phyloP scores from a whole-genome alignment of 1,140 invertebrate genomes.

The Capitella teleta region DNA sequence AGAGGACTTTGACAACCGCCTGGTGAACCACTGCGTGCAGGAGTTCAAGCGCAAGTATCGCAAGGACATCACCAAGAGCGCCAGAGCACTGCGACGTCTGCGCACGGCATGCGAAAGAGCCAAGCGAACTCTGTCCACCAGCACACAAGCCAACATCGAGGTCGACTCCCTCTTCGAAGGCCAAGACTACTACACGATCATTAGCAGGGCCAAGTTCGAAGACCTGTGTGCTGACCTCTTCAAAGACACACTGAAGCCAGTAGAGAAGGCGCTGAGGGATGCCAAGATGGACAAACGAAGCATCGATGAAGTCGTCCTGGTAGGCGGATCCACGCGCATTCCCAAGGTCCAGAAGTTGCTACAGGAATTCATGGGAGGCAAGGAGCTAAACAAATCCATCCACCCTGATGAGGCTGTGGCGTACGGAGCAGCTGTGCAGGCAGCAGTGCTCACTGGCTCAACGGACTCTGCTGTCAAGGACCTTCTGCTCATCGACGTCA shows the following conservation, averaged over 20 bases:
- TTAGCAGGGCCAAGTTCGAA: constrained; percentile 64
- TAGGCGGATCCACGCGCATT: constrained; percentile 96
- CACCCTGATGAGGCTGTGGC: constrained; percentile 79
- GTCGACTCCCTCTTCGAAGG: constrained; percentile 89
- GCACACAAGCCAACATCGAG: constrained; percentile 64
- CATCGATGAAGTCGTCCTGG: constrained; percentile 91
- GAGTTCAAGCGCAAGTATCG: constrained; percentile 97
- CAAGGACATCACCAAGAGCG: constrained; percentile 81
- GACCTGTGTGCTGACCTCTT: constrained; percentile 79
- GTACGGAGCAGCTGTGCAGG: constrained; percentile 67
- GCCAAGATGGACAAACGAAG: constrained; percentile 84
- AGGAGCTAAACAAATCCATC: constrained; percentile 79
- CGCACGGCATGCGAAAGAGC: constrained; percentile 90
- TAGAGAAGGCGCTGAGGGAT: constrained; percentile 85
- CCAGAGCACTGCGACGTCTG: constrained; percentile 77
- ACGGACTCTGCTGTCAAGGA: constrained; percentile 87
- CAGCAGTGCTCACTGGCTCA: constrained; percentile 77
- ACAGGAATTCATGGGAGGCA: constrained; percentile 90
- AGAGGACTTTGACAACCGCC: constrained; percentile 96
- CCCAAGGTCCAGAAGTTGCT: constrained; percentile 93
- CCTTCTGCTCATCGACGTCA: constrained; percentile 81
- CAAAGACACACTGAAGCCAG: constrained; percentile 77
- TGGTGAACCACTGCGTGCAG: constrained; percentile 91
- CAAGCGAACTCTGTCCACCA: constrained; percentile 86
- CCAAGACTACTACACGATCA: constrained; percentile 89